Conservation (phyloP, 2,113 vertebrate genomes). For the Cavia aperea region DNA sequence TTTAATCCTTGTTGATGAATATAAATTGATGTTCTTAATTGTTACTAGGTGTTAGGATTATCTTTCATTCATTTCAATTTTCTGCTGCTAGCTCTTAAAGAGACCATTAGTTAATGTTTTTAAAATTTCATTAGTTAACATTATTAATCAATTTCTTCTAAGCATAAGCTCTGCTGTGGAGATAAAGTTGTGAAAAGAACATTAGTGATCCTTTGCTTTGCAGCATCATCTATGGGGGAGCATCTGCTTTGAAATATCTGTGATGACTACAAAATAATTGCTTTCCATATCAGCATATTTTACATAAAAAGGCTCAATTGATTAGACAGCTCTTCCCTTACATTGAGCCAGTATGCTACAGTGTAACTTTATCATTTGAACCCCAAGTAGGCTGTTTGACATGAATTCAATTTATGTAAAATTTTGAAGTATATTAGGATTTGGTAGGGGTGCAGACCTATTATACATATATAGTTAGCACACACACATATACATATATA, state of each 20-base stretch:
- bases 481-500: too few relatives aligned
- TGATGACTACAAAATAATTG: neutral
- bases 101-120: conserved; percentile 7
- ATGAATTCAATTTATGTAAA: neutral
- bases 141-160: neutral
- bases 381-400: neutral
- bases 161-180: neutral
- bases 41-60: neutral
- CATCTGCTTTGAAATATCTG: neutral
- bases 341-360: neutral
- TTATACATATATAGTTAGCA: neutral
- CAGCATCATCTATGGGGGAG: neutral
- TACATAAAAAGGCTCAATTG: neutral
- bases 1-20: neutral
- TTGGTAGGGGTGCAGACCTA: neutral
- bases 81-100: neutral
- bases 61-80: conserved; percentile 29
- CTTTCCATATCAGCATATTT: neutral
- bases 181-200: neutral
- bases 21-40: conserved; percentile 4
- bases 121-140: conserved; percentile 2
- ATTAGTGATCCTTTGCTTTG: neutral
- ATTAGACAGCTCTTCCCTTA: neutral
- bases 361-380: neutral
- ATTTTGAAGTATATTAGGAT: neutral